Evolutionary conservation across 2,797 vertebrate genomes (phyloP).

Genomic region (Sorex maritimensis): DNA sequence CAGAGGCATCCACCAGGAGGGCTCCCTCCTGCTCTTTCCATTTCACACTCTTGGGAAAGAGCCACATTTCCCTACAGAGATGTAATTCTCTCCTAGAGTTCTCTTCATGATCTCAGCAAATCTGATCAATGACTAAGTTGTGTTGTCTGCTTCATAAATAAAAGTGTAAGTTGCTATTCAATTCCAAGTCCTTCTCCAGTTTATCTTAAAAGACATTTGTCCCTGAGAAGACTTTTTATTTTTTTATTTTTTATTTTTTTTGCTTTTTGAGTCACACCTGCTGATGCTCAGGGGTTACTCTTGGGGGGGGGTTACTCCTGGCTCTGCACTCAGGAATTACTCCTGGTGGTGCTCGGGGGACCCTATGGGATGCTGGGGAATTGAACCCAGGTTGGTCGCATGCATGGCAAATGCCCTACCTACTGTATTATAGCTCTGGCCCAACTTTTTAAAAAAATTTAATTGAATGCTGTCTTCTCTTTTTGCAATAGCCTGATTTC

Average conservation of each 20-base stretch:
- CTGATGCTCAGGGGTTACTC: too few species aligned
- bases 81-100: neutral
- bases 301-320: too few species aligned
- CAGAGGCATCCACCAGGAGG: neutral
- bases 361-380: too few species aligned
- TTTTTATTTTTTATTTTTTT: too few species aligned
- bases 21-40: neutral
- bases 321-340: too few species aligned
- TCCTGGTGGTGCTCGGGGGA: too few species aligned
- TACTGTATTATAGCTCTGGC: too few species aligned
- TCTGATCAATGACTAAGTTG: neutral
- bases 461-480: neutral
- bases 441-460: too few species aligned
- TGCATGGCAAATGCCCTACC: neutral
- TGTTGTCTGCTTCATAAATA: neutral
- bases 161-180: slow-evolving; percentile 1
- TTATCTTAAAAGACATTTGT: slow-evolving; percentile 6
- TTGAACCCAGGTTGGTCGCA: too few species aligned
- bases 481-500: slow-evolving; percentile 5
- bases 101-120: slow-evolving; percentile 14
- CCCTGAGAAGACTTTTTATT: neutral
- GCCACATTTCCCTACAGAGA: neutral
- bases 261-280: neutral
- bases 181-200: neutral
- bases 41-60: slow-evolving; percentile 10